Evolutionary conservation across 1,140 invertebrate species (phyloP).

Genomic region (Orius insidiosus): DNA sequence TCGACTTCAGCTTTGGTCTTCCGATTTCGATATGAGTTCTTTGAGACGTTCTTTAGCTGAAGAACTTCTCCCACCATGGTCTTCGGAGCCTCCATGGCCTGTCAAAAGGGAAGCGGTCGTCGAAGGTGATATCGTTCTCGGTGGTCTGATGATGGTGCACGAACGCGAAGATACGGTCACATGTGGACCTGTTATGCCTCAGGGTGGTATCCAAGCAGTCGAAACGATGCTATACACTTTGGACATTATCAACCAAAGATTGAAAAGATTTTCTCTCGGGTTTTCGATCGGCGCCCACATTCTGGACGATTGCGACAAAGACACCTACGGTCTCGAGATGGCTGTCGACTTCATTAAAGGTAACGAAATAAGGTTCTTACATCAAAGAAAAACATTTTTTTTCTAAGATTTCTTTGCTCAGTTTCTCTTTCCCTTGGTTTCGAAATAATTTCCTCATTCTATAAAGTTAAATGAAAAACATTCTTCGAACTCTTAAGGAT

Average conservation of each 20-base stretch:
- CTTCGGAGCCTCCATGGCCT: conserved; percentile 41
- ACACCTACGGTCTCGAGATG: conserved; percentile 90
- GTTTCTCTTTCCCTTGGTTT: no score
- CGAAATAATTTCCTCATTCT: no score
- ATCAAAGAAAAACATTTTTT: no score
- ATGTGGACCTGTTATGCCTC: conserved; percentile 86
- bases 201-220: conserved; percentile 77
- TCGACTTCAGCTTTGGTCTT: neutral
- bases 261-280: conserved; percentile 35
- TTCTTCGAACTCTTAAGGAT: no score
- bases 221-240: conserved; percentile 86
- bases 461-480: no score
- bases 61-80: neutral
- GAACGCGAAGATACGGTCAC: conserved; percentile 66
- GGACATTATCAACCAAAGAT: conserved; percentile 56
- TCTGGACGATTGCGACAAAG: conserved; percentile 89
- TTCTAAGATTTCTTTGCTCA: no score
- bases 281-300: conserved; percentile 75
- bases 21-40: neutral
- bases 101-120: conserved; percentile 65
- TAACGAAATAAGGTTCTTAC: no score
- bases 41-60: neutral
- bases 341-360: conserved; percentile 95
- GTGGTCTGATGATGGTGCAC: conserved; percentile 91
- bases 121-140: conserved; percentile 66